Evolutionary conservation across 2,888 invertebrate species (phyloP).

Genomic region (Apamea anceps): DNA sequence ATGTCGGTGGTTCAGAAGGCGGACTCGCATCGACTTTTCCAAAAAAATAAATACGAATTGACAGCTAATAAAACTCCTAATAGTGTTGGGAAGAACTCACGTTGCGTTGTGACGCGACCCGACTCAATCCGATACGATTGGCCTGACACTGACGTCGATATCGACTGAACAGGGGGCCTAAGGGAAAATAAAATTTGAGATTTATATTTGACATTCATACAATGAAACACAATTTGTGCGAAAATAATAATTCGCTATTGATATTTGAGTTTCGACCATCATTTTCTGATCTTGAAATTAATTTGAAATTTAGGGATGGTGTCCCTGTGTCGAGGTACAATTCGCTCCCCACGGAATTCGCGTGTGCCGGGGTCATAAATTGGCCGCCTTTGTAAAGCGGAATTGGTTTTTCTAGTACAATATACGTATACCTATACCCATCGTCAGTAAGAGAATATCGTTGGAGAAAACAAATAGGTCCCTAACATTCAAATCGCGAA

Average conservation of each 20-base stretch:
- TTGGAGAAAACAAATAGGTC: conserved; percentile 62
- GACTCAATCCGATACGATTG: conserved; percentile 78
- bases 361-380: conserved; percentile 81
- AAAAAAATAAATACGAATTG: conserved; percentile 72
- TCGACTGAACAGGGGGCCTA: conserved; percentile 64
- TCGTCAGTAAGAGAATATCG: conserved; percentile 68
- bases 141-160: conserved; percentile 73
- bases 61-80: conserved; percentile 83
- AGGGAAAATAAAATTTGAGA: conserved; percentile 70
- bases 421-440: conserved; percentile 68
- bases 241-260: conserved; percentile 65
- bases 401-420: conserved; percentile 84
- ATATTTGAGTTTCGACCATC: conserved; percentile 66
- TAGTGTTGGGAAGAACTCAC: conserved; percentile 73
- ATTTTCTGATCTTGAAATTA: conserved; percentile 71
- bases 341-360: conserved; percentile 67
- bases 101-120: conserved; percentile 77
- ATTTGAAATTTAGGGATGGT: conserved; percentile 69
- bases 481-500: conserved; percentile 32
- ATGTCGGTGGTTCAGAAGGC: conserved; percentile 38
- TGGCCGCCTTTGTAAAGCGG: conserved; percentile 81
- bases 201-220: conserved; percentile 70
- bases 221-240: conserved; percentile 69
- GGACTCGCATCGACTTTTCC: conserved; percentile 45
- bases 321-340: conserved; percentile 54